Evolutionary conservation across 2,797 vertebrate species (phyloP).

Genomic region (Coccyzus lansbergi): DNA sequence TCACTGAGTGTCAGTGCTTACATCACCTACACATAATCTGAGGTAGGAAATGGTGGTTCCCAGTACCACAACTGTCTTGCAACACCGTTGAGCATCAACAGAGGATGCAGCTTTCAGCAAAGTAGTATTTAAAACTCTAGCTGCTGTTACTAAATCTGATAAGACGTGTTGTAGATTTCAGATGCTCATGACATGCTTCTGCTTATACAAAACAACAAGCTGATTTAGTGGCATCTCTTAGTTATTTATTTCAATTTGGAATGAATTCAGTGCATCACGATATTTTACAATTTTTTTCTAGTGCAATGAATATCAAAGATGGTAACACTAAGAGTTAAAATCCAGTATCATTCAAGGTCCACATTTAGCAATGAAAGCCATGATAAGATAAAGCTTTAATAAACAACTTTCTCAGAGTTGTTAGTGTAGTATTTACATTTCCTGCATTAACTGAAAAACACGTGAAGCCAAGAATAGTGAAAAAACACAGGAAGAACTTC

Average conservation of each 20-base stretch:
- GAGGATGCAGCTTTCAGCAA: background rate
- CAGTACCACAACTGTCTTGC: background rate
- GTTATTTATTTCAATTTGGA: background rate
- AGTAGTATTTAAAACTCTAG: background rate
- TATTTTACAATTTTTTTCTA: background rate
- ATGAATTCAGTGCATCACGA: background rate
- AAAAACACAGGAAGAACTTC: background rate
- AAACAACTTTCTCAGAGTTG: background rate
- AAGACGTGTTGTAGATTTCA: background rate
- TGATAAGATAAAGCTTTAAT: background rate
- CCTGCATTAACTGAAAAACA: background rate
- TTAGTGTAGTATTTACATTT: background rate
- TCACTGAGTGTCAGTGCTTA: background rate
- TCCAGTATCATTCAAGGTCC: background rate
- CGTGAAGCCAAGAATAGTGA: background rate
- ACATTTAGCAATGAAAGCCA: background rate
- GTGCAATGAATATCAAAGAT: background rate
- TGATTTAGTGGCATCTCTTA: background rate
- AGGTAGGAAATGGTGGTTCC: background rate
- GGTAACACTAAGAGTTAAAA: background rate
- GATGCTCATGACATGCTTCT: background rate
- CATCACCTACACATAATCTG: background rate
- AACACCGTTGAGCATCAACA: background rate
- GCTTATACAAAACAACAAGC: background rate
- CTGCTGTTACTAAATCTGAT: background rate